A percentile compares a stretch with the other conserved stretches of the same genome.
Conservation (phyloP, 1,140 invertebrate species). For the Diprion similis region DNA sequence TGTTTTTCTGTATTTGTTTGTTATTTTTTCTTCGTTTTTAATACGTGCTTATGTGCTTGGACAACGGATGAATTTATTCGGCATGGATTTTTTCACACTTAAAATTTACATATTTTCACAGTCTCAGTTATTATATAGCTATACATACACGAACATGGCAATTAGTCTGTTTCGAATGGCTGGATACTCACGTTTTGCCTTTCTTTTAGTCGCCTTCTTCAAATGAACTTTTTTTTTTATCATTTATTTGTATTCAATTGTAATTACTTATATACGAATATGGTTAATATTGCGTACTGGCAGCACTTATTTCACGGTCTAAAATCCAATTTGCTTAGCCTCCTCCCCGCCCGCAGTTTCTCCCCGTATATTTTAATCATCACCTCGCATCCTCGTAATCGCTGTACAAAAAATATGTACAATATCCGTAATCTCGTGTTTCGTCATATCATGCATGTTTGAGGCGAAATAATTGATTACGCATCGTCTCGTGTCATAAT, state of each 20-base stretch:
- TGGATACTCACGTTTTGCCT: not conserved
- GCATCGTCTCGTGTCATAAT: not conserved
- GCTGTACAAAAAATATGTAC: not conserved
- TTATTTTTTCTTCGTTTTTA: not conserved
- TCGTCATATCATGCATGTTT: not conserved
- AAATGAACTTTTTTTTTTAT: conserved; percentile 18
- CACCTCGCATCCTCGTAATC: not conserved
- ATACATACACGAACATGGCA: too few relatives aligned
- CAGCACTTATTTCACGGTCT: conserved; percentile 43
- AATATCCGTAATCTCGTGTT: not conserved
- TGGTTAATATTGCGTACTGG: conserved; percentile 50
- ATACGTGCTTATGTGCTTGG: not conserved
- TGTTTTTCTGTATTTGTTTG: not conserved
- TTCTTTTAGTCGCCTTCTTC: not conserved
- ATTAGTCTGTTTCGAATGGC: too few relatives aligned
- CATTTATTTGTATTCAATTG: not conserved
- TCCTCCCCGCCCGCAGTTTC: not conserved
- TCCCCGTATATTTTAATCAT: not conserved
- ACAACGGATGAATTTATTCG: not conserved
- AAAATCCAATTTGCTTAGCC: not conserved
- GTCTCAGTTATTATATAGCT: too few relatives aligned
- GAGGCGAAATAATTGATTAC: not conserved
- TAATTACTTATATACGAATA: conserved; percentile 28
- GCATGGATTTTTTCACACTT: not conserved
- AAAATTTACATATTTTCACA: not conserved